Evolutionary conservation across 1,140 invertebrate genomes (phyloP).

Genomic region (Sitodiplosis mosellana): DNA sequence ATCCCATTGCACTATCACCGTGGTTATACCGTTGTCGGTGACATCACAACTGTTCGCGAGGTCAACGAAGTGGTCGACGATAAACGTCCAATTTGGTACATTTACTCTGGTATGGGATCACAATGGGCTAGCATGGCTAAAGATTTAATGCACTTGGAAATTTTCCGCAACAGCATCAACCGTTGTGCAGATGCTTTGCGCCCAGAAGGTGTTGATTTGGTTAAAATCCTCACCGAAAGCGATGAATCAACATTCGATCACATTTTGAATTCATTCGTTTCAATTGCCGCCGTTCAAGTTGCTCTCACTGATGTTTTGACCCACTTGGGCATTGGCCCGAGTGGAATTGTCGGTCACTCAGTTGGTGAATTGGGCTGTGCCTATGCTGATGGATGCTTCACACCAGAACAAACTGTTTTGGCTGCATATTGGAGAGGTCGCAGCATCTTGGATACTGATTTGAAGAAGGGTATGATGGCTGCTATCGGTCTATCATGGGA

Average conservation of each 20-base stretch:
- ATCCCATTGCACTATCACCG: constrained; percentile 52
- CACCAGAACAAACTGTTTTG: constrained; percentile 77
- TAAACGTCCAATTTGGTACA: constrained; percentile 72
- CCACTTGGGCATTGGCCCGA: constrained; percentile 57
- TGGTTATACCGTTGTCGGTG: constrained; percentile 55
- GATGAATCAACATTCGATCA: constrained; percentile 60
- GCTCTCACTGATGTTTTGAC: constrained; percentile 76
- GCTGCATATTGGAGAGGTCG: constrained; percentile 83
- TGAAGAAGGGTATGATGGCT: constrained; percentile 63
- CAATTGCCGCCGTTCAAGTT: constrained; percentile 88
- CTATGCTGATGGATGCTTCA: constrained; percentile 89
- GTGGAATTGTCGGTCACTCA: constrained; percentile 91
- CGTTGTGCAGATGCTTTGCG: constrained; percentile 55
- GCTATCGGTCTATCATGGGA: constrained; percentile 79
- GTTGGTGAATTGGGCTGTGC: constrained; percentile 88
- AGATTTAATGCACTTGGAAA: constrained; percentile 58
- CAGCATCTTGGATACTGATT: constrained; percentile 60
- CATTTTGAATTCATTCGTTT: constrained; percentile 74
- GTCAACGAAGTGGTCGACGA: constrained; percentile 26
- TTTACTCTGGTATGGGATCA: constrained; percentile 93
- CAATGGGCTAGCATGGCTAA: constrained; percentile 92
- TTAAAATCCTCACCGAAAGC: constrained; percentile 58
- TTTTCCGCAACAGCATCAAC: constrained; percentile 59
- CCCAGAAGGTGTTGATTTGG: constrained; percentile 60
- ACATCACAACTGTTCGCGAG: constrained; percentile 22